phyloP scores from a whole-genome alignment of 2,797 vertebrate species.

The Anguilla obscura region DNA sequence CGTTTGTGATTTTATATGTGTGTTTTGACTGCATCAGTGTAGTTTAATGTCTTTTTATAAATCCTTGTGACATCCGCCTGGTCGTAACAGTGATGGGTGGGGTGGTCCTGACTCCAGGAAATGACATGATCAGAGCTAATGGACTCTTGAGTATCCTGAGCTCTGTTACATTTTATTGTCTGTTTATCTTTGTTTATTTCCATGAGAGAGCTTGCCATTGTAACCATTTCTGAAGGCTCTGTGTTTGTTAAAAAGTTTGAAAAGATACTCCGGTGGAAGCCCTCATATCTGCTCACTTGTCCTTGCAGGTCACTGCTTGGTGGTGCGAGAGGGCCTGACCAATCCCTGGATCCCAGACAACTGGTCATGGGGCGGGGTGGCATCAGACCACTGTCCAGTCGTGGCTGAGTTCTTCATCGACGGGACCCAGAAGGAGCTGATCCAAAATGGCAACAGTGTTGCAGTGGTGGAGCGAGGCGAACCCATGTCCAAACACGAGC shows the following conservation, averaged over 20 bases:
- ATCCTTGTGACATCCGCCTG: neutral
- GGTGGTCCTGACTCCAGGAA: neutral
- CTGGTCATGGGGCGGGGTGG: slow-evolving; percentile 96
- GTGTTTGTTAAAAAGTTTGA: neutral
- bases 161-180: neutral
- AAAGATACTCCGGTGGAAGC: neutral
- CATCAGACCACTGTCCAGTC: slow-evolving; percentile 89
- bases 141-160: neutral
- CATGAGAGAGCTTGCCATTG: neutral
- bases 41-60: neutral
- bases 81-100: neutral
- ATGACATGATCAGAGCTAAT: neutral
- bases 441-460: slow-evolving; percentile 70
- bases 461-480: slow-evolving; percentile 76
- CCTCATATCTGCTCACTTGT: slow-evolving; percentile 1
- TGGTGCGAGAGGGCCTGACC: slow-evolving; percentile 89
- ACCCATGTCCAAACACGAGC: slow-evolving; percentile 80
- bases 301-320: slow-evolving; percentile 80
- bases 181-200: slow-evolving; percentile 6
- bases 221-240: neutral
- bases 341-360: slow-evolving; percentile 96
- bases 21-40: neutral
- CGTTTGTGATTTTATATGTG: neutral
- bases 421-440: slow-evolving; percentile 72
- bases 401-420: slow-evolving; percentile 83